Conservation (phyloP, 2,797 vertebrate species). For the Hydrophis major region DNA sequence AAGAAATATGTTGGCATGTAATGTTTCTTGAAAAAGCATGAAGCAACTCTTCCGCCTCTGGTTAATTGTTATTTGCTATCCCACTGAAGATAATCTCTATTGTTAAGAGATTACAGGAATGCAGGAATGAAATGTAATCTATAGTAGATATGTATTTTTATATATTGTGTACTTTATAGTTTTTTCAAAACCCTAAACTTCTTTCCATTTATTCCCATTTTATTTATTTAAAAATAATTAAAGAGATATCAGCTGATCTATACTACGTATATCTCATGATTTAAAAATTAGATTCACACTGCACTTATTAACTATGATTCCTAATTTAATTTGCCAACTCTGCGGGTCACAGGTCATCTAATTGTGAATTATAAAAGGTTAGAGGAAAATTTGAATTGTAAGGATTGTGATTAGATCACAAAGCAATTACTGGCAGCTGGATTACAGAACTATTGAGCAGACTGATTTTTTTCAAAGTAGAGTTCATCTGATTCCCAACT, state of each 20-base stretch:
- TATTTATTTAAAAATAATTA: not conserved
- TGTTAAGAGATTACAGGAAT: not conserved
- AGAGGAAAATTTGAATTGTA: not conserved
- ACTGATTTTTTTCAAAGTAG: not conserved
- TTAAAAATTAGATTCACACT: not conserved
- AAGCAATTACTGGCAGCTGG: not conserved
- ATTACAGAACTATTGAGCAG: not conserved
- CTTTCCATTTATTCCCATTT: not conserved
- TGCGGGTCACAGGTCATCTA: not conserved
- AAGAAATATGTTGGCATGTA: not conserved
- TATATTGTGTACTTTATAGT: not conserved
- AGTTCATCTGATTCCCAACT: not conserved
- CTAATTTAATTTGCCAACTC: not conserved
- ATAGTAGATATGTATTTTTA: not conserved
- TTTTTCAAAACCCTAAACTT: not conserved
- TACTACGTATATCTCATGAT: not conserved
- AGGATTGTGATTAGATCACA: not conserved
- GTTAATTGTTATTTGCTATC: not conserved
- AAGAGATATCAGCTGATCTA: not conserved
- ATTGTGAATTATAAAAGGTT: not conserved
- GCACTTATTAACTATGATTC: not conserved
- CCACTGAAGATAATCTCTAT: not conserved
- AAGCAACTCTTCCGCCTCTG: not conserved
- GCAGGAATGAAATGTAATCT: not conserved
- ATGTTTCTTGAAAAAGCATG: not conserved